Percentiles rank a stretch among this genome's conserved stretches.
Conservation (phyloP, 2,888 invertebrate species). For the Rhingia campestris region DNA sequence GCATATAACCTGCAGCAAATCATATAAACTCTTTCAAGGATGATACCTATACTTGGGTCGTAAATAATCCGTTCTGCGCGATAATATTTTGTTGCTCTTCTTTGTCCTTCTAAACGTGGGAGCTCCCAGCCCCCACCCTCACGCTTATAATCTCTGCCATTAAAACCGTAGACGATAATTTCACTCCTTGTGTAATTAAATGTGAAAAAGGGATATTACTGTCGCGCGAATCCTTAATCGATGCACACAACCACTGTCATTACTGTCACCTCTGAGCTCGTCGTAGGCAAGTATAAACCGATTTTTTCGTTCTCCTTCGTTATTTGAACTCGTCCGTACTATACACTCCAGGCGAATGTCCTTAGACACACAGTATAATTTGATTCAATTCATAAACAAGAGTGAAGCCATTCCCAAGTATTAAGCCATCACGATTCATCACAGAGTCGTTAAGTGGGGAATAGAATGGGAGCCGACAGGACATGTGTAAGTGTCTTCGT, state of each 20-base stretch:
- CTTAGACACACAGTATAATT: conserved; percentile 51
- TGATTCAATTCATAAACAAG: conserved; percentile 70
- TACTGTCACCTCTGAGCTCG: conserved; percentile 42
- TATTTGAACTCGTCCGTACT: not conserved
- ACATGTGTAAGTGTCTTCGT: conserved; percentile 50
- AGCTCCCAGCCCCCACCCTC: not conserved
- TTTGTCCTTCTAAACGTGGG: not conserved
- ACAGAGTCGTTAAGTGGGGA: conserved; percentile 60
- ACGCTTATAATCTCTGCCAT: not conserved
- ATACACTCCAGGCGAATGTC: conserved; percentile 35
- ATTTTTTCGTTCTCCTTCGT: conserved; percentile 10
- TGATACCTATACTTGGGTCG: too few relatives aligned
- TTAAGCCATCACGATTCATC: conserved; percentile 71
- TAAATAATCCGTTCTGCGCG: too few relatives aligned
- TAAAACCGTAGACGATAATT: conserved; percentile 47
- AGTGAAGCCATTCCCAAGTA: conserved; percentile 63
- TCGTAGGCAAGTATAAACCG: conserved; percentile 58
- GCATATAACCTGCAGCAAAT: too few relatives aligned
- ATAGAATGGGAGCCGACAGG: conserved; percentile 49
- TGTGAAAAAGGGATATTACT: conserved; percentile 49
- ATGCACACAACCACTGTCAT: conserved; percentile 39
- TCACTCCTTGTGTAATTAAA: conserved; percentile 56
- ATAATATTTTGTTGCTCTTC: too few relatives aligned
- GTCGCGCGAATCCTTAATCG: conserved; percentile 44
- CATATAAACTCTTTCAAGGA: too few relatives aligned